Conservation (phyloP, 2,113 vertebrate species). For the Pseudorhombus dupliciocellatus region DNA sequence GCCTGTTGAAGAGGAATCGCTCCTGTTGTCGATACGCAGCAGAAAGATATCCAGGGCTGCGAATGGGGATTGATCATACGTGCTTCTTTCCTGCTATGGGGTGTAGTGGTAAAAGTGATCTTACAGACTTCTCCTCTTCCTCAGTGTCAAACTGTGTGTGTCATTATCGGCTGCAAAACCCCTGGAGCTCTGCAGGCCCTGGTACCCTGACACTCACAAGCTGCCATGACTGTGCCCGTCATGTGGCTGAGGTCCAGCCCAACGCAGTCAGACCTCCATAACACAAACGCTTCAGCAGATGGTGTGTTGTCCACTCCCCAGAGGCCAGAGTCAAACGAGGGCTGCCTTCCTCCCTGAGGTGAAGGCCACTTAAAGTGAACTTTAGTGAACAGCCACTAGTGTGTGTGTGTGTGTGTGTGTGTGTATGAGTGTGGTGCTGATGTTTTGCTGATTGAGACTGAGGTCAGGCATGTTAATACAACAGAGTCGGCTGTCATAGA, state of each 20-base stretch:
- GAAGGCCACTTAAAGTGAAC: slow-evolving; percentile 21
- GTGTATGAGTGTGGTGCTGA: slow-evolving; percentile 19
- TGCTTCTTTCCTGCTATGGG: slow-evolving; percentile 1
- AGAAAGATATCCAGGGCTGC: slow-evolving; percentile 5
- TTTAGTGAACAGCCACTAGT: slow-evolving; percentile 2
- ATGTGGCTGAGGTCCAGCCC: slow-evolving; percentile 30
- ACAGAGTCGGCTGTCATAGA: slow-evolving; percentile 18
- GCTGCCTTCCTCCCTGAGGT: slow-evolving; percentile 14
- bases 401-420: slow-evolving; percentile 12
- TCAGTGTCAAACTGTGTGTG: slow-evolving; percentile 33
- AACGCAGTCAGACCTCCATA: slow-evolving; percentile 19
- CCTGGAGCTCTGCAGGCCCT: slow-evolving; percentile 38
- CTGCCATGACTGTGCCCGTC: slow-evolving; percentile 29
- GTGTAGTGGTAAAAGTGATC: not conserved
- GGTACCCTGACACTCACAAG: not conserved
- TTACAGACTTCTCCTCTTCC: not conserved
- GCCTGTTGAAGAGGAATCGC: slow-evolving; percentile 15
- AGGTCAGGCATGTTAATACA: slow-evolving; percentile 56
- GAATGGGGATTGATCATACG: slow-evolving; percentile 1
- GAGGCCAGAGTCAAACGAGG: slow-evolving; percentile 56
- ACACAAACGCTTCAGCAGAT: slow-evolving; percentile 48
- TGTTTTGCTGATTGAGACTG: slow-evolving; percentile 48
- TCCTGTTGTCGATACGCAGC: slow-evolving; percentile 15
- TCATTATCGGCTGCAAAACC: slow-evolving; percentile 39
- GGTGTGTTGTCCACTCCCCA: slow-evolving; percentile 48